phyloP scores from a whole-genome alignment of 2,797 vertebrate species.

The Limosa lapponica region DNA sequence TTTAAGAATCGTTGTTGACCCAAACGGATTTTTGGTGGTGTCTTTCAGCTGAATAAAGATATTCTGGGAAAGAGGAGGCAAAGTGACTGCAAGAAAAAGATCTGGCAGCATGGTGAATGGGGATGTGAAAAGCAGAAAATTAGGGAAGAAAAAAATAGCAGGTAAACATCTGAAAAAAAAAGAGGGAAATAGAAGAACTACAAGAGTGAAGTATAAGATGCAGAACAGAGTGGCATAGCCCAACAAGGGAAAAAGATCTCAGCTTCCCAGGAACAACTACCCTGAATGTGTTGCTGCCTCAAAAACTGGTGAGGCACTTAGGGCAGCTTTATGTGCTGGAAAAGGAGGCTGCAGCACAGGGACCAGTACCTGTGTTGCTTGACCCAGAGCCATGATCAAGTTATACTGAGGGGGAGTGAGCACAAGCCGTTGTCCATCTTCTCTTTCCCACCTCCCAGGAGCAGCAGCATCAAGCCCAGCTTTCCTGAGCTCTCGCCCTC shows the following conservation, averaged over 20 bases:
- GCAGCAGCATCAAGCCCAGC: background rate
- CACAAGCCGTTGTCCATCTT: background rate
- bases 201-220: background rate
- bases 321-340: background rate
- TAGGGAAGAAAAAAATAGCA: background rate
- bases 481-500: background rate
- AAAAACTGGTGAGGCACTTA: background rate
- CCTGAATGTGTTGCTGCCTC: background rate
- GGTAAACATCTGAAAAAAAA: background rate
- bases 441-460: background rate
- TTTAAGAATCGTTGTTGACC: background rate
- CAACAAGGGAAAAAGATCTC: background rate
- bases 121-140: background rate
- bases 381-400: background rate
- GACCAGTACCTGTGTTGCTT: background rate
- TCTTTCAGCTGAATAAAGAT: background rate
- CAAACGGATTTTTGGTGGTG: background rate
- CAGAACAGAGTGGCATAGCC: background rate
- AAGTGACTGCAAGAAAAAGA: background rate
- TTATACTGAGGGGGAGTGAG: rapidly evolving
- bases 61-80: background rate
- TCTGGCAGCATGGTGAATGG: background rate
- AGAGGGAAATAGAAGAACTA: background rate
- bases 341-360: background rate
- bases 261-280: background rate